These are phyloP conservation scores for Artibeus lituratus DNA, from an alignment of 2,797 vertebrate species.

Conservation along the genomic window DNA sequence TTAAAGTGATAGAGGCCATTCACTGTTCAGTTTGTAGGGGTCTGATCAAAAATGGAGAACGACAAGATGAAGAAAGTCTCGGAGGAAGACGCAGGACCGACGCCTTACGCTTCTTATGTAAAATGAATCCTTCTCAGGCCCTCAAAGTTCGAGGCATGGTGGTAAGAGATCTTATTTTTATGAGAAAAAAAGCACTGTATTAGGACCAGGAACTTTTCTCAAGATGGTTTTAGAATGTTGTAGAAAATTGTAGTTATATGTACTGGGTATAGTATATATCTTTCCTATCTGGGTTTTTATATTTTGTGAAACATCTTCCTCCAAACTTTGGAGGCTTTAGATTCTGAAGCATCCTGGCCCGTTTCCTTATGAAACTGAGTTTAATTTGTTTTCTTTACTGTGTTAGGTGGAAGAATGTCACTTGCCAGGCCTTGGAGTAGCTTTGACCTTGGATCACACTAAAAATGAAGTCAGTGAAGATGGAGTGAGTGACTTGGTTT, in stretches of 20 bases:
- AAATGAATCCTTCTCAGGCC: slow-evolving; percentile 98
- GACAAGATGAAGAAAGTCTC: slow-evolving; percentile 96
- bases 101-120: slow-evolving; percentile 94
- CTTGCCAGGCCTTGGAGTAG: slow-evolving; percentile 95
- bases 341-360: background rate
- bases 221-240: background rate
- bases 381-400: slow-evolving; percentile 30
- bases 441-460: slow-evolving; percentile 96
- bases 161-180: slow-evolving; percentile 84
- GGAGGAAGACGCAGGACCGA: slow-evolving; percentile 96
- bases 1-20: slow-evolving; percentile 39
- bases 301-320: background rate
- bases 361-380: background rate
- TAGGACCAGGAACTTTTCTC: background rate
- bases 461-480: slow-evolving; percentile 93
- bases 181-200: background rate
- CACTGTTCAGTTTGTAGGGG: slow-evolving; percentile 91
- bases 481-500: slow-evolving; percentile 96
- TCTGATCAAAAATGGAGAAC: slow-evolving; percentile 97
- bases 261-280: too few relatives aligned
- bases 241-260: background rate
- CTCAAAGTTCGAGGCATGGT: slow-evolving; percentile 98
- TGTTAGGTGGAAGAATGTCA: slow-evolving; percentile 97
- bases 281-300: background rate
- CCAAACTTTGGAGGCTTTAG: background rate